phyloP scores from a whole-genome alignment of 2,797 vertebrate genomes.

The Danio albolineatus region DNA sequence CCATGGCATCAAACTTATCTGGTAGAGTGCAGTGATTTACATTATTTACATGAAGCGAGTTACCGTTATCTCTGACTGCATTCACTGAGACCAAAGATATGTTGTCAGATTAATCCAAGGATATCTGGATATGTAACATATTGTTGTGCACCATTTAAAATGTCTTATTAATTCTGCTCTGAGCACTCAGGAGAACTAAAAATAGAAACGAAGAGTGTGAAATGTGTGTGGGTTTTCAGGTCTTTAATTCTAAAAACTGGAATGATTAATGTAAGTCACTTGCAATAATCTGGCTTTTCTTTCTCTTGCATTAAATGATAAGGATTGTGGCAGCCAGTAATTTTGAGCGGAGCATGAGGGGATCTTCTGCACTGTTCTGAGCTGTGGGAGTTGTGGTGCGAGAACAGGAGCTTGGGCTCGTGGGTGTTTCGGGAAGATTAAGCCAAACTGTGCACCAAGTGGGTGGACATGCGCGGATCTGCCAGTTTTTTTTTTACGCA shows the following conservation, averaged over 20 bases:
- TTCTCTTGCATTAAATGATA: slow-evolving; percentile 14
- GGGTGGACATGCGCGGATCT: slow-evolving; percentile 34
- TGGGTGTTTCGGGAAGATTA: slow-evolving; percentile 31
- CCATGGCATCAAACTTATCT: too few species aligned
- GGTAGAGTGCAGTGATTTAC: too few species aligned
- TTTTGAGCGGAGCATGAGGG: slow-evolving; percentile 5
- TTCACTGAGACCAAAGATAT: too few species aligned
- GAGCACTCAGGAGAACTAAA: neutral
- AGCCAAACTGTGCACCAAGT: slow-evolving; percentile 53
- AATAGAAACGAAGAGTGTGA: neutral
- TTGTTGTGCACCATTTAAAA: neutral
- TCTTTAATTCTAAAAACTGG: slow-evolving; percentile 11
- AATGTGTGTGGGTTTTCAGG: neutral
- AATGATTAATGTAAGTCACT: slow-evolving; percentile 21
- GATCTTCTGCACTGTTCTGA: slow-evolving; percentile 8
- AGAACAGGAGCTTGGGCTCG: slow-evolving; percentile 15
- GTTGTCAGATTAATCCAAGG: too few species aligned
- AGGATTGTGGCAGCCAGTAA: neutral
- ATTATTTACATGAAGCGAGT: too few species aligned
- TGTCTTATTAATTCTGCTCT: neutral
- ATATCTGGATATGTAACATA: neutral
- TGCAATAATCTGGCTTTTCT: slow-evolving; percentile 29
- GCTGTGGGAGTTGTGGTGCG: slow-evolving; percentile 24
- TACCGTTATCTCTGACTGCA: too few species aligned
- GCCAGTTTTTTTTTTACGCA: slow-evolving; percentile 56